These are phyloP conservation scores for Syngnathoides biaculeatus DNA, from an alignment of 2,113 vertebrate species.

Conservation along the genomic window DNA sequence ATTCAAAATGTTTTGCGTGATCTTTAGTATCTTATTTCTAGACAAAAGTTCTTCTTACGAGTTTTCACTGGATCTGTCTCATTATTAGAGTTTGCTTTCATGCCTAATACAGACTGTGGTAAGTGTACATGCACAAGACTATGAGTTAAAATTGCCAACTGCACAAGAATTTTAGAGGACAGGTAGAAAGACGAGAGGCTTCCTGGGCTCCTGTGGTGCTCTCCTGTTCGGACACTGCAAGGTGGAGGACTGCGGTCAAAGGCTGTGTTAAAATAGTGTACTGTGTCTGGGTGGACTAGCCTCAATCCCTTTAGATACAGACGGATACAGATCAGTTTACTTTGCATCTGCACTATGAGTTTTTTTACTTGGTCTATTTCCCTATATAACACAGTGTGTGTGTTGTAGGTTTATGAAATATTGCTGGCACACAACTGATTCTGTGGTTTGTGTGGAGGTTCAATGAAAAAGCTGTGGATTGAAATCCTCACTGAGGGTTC, in stretches of 20 bases:
- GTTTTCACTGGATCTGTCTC: neutral
- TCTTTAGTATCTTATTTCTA: neutral
- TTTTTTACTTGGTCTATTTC: neutral
- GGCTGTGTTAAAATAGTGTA: slow-evolving; percentile 12
- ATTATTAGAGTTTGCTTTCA: neutral
- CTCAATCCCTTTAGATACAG: neutral
- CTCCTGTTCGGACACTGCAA: slow-evolving; percentile 40
- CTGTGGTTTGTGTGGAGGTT: neutral
- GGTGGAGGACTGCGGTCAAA: slow-evolving; percentile 40
- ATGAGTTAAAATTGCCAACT: slow-evolving; percentile 4
- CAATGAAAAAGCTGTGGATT: neutral
- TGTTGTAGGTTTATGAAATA: neutral
- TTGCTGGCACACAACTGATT: neutral
- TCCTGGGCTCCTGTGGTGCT: slow-evolving; percentile 18
- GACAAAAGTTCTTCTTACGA: neutral
- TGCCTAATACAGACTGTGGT: neutral
- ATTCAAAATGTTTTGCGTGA: neutral
- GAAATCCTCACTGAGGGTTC: neutral
- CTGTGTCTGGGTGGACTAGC: slow-evolving; percentile 16
- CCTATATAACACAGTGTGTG: neutral
- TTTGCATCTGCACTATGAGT: slow-evolving; percentile 17
- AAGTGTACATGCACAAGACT: neutral
- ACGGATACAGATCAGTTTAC: no score
- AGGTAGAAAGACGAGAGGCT: slow-evolving; percentile 24
- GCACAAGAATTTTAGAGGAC: slow-evolving; percentile 7